Evolutionary conservation across 1,140 invertebrate genomes (phyloP).

Genomic region (Drosophila santomea): DNA sequence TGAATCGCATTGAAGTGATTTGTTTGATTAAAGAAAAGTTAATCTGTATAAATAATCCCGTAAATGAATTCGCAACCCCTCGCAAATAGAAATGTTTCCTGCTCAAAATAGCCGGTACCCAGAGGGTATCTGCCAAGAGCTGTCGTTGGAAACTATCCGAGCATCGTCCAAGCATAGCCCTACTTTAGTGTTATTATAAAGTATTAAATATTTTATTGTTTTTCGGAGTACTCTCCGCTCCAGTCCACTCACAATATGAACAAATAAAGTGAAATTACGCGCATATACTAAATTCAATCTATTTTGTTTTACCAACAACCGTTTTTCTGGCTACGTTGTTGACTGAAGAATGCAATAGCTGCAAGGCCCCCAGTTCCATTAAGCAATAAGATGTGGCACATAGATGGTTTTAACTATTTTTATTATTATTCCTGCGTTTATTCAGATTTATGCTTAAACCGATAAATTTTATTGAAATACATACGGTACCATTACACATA

Average conservation of each 20-base stretch:
- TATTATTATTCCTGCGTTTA: slow-evolving; percentile 81
- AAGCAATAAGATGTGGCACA: slow-evolving; percentile 4
- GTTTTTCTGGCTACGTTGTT: neutral
- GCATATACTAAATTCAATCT: neutral
- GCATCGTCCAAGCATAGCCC: slow-evolving; percentile 36
- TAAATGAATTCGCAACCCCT: slow-evolving; percentile 43
- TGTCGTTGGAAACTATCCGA: neutral
- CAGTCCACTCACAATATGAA: slow-evolving; percentile 12
- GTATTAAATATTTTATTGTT: slow-evolving; percentile 67
- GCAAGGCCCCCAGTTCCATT: neutral
- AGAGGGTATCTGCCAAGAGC: slow-evolving; percentile 17
- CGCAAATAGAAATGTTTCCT: slow-evolving; percentile 14
- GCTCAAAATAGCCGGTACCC: slow-evolving; percentile 6
- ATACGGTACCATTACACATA: slow-evolving; percentile 65
- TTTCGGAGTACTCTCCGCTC: slow-evolving; percentile 37
- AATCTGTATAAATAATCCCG: slow-evolving; percentile 30
- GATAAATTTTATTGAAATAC: slow-evolving; percentile 65
- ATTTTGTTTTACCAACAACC: neutral
- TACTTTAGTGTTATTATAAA: slow-evolving; percentile 53
- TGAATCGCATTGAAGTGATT: slow-evolving; percentile 44
- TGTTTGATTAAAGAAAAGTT: slow-evolving; percentile 16
- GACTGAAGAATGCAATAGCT: too few species aligned
- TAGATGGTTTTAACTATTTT: slow-evolving; percentile 54
- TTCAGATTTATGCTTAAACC: slow-evolving; percentile 78
- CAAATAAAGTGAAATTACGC: slow-evolving; percentile 29